A percentile compares a stretch with the other conserved stretches of the same genome.
Conservation (phyloP, 2,113 vertebrate genomes). For the Thalassarche chlororhynchos region DNA sequence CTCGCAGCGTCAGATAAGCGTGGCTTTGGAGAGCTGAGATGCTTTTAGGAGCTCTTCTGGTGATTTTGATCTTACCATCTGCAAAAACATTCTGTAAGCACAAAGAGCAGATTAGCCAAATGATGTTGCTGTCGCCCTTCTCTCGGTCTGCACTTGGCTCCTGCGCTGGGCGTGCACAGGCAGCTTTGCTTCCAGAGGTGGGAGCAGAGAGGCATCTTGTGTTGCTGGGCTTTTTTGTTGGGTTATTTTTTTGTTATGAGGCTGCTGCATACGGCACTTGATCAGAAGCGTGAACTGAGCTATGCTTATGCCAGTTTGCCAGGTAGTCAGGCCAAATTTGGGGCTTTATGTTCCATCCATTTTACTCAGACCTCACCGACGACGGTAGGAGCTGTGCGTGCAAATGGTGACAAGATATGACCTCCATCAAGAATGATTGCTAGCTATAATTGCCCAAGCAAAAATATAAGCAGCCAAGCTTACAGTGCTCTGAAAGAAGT, state of each 20-base stretch:
- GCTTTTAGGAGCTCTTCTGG: constrained; percentile 39
- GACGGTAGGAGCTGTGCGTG: not conserved
- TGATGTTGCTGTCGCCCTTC: constrained; percentile 6
- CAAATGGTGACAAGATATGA: not conserved
- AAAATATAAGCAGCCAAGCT: not conserved
- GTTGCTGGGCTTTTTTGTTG: not conserved
- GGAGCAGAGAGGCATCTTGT: not conserved
- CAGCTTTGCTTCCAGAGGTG: not conserved
- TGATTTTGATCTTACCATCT: constrained; percentile 22
- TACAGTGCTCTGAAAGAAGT: not conserved
- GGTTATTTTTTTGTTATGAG: not conserved
- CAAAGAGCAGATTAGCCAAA: constrained; percentile 19
- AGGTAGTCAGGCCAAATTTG: not conserved
- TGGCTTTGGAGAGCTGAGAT: constrained; percentile 38
- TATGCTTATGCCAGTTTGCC: not conserved
- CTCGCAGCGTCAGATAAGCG: constrained; percentile 10
- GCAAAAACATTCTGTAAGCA: not conserved
- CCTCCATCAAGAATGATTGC: not conserved
- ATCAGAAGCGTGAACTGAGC: not conserved
- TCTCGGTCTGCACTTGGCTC: not conserved
- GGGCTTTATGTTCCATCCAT: not conserved
- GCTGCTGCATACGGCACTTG: not conserved
- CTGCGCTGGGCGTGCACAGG: not conserved
- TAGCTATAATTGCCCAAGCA: not conserved
- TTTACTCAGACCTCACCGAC: not conserved